Conservation (phyloP, 2,797 vertebrate genomes). For the Nannoperca australis region DNA sequence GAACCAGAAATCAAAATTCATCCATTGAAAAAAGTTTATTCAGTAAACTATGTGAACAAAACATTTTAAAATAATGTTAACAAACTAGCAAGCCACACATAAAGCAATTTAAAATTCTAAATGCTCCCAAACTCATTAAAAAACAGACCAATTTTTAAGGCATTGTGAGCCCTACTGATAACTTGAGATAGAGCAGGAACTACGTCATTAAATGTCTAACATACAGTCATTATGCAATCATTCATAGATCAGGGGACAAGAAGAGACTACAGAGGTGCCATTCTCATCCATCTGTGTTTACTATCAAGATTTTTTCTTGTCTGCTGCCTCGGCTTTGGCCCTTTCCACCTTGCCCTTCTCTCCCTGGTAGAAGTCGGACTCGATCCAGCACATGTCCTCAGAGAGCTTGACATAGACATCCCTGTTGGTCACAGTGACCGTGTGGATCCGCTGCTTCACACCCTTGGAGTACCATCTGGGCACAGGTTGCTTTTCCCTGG, state of each 20-base stretch:
- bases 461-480: constrained; percentile 92
- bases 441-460: constrained; percentile 91
- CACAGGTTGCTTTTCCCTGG: constrained; percentile 74
- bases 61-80: constrained; percentile 2
- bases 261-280: neutral
- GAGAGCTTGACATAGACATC: constrained; percentile 91
- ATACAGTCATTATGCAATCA: constrained; percentile 9
- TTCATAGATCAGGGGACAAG: constrained; percentile 9
- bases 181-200: constrained; percentile 18
- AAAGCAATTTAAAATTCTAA: constrained; percentile 16
- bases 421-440: constrained; percentile 84
- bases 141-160: neutral
- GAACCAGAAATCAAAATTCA: constrained; percentile 18
- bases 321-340: constrained; percentile 51
- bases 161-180: neutral
- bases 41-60: neutral
- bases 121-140: neutral
- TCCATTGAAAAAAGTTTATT: constrained; percentile 41
- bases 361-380: constrained; percentile 93
- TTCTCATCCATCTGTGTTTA: constrained; percentile 16
- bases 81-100: neutral
- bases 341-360: constrained; percentile 85
- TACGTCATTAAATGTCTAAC: constrained; percentile 9
- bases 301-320: constrained; percentile 34
- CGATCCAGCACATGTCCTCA: constrained; percentile 73